Conservation (phyloP, 2,888 invertebrate species). For the Catocala nupta region DNA sequence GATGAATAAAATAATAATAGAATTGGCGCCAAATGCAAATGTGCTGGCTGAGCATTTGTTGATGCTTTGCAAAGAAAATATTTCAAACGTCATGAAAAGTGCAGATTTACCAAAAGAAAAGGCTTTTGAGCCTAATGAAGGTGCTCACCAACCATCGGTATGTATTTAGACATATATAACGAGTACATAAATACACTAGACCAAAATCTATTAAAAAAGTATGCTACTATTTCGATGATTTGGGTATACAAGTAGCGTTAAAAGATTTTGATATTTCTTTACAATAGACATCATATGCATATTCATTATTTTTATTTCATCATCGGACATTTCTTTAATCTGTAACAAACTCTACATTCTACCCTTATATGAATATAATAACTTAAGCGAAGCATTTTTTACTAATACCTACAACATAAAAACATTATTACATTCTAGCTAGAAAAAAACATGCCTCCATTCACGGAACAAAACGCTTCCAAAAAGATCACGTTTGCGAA, state of each 20-base stretch:
- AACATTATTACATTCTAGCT: slow-evolving; percentile 32
- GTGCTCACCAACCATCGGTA: slow-evolving; percentile 65
- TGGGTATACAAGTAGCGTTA: too few relatives aligned
- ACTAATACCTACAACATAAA: too few relatives aligned
- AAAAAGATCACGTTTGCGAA: slow-evolving; percentile 61
- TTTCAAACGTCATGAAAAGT: slow-evolving; percentile 57
- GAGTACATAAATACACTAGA: too few relatives aligned
- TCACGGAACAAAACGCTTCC: slow-evolving; percentile 30
- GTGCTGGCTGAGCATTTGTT: neutral
- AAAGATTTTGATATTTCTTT: too few relatives aligned
- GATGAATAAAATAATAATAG: neutral
- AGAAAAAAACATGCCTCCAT: slow-evolving; percentile 45
- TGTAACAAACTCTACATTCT: neutral
- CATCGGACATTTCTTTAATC: neutral
- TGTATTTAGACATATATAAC: slow-evolving; percentile 6
- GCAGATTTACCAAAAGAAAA: slow-evolving; percentile 68
- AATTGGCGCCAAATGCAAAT: slow-evolving; percentile 47
- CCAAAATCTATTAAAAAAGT: too few relatives aligned
- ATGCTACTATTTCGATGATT: too few relatives aligned
- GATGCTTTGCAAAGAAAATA: neutral
- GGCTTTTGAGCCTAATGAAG: slow-evolving; percentile 73
- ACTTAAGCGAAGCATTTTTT: too few relatives aligned
- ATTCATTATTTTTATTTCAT: too few relatives aligned
- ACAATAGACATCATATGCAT: too few relatives aligned
- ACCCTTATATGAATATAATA: slow-evolving; percentile 3